phyloP scores from a whole-genome alignment of 2,888 invertebrate species.

The Osedax frankpressi region DNA sequence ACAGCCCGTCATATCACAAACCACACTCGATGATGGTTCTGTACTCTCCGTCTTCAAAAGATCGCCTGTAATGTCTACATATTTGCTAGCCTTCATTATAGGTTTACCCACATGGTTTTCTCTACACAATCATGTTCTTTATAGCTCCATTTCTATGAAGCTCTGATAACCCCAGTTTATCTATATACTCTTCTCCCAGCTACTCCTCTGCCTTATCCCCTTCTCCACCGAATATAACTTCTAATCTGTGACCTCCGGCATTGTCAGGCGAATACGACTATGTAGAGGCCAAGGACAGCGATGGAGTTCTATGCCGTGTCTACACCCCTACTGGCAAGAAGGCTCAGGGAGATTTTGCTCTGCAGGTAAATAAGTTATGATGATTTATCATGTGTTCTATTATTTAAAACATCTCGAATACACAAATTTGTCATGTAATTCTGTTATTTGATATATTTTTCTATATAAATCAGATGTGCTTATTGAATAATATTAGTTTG shows the following conservation, averaged over 20 bases:
- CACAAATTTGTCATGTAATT: too few relatives aligned
- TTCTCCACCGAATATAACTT: too few relatives aligned
- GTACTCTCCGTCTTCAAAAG: conserved; percentile 61
- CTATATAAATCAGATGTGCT: too few relatives aligned
- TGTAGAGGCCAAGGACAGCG: conserved; percentile 68
- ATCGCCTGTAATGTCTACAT: conserved; percentile 87
- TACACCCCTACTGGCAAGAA: conserved; percentile 70
- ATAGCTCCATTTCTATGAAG: too few relatives aligned
- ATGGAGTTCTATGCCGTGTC: conserved; percentile 58
- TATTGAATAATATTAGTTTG: too few relatives aligned
- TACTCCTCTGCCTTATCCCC: too few relatives aligned
- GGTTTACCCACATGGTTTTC: conserved; percentile 39
- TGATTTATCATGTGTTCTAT: too few relatives aligned
- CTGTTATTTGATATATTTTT: too few relatives aligned
- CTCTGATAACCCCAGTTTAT: too few relatives aligned
- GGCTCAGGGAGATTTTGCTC: conserved; percentile 77
- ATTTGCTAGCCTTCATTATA: conserved; percentile 80
- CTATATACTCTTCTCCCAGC: too few relatives aligned
- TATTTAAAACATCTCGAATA: too few relatives aligned
- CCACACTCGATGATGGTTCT: conserved; percentile 38
- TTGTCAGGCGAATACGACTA: conserved; percentile 68
- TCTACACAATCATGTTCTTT: not conserved
- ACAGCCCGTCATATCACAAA: not conserved
- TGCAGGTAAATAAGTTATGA: conserved; percentile 57
- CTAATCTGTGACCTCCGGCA: not conserved